Conservation (phyloP, 2,113 vertebrate species). For the Ictalurus furcatus region DNA sequence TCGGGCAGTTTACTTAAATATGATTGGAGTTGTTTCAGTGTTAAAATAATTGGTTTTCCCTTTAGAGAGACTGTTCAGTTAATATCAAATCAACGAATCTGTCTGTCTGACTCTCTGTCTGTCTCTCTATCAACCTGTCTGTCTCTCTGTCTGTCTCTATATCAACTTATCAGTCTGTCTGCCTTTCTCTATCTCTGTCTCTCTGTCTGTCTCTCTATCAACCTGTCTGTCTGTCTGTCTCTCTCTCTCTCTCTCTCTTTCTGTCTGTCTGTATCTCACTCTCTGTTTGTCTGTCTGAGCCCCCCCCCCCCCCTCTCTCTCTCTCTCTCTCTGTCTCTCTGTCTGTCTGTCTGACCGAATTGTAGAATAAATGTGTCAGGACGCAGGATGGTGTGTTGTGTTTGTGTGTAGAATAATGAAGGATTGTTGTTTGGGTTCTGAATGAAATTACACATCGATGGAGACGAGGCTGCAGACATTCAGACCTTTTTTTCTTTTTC, state of each 20-base stretch:
- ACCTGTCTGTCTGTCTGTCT: neutral
- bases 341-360: neutral
- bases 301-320: too few species aligned
- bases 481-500: constrained; percentile 44
- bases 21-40: too few species aligned
- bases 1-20: too few species aligned
- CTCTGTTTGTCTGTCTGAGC: too few species aligned
- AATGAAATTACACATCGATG: constrained; percentile 48
- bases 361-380: neutral
- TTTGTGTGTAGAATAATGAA: neutral
- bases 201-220: neutral
- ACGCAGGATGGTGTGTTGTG: neutral
- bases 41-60: too few species aligned
- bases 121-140: neutral
- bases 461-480: constrained; percentile 54
- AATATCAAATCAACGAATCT: neutral
- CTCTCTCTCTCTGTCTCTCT: neutral
- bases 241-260: neutral
- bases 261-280: neutral
- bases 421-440: neutral
- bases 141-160: neutral
- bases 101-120: neutral
- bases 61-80: too few species aligned
- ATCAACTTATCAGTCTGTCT: too few species aligned
- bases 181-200: neutral